Base-by-base conservation (phyloP, 2,113 vertebrate species). In the Bostrychus sinensis region DNA sequence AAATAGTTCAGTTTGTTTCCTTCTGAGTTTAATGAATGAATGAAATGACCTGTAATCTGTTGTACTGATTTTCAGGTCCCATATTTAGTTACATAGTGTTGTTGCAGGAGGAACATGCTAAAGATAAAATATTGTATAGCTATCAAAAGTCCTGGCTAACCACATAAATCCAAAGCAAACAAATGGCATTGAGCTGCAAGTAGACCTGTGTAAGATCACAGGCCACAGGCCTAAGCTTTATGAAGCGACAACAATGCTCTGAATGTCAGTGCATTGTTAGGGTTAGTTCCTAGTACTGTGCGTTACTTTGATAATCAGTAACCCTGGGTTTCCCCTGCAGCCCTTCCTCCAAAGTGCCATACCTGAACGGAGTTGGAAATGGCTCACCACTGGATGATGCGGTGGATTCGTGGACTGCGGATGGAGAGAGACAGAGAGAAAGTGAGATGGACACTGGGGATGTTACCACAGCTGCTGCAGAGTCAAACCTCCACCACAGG, bases 381-480 rank as follows among this genome's bases (percentile, higher is more conserved):
- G 71, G 62, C 1, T 70, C 69, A n/a, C 10, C 56, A 7, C 73
- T 75, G 69, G 83, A 83, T 1, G 86, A 88, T 28, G 14, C 13
- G 13, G 5, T 39, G 1, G 37, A 5, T 39, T 55, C 17, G 7
- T 45, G 64, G 50, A 23, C 46, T 14, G 45, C 32, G 26, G 78
- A 83, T 4, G 26, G 54, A 17, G 83, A 89, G 34, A 60, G 78
- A 36, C 61, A 58, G 45, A 78, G 41, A 28, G 80, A 88, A 86
- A 1, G 62, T 23, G 61, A 82, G 25, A 2, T 42, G 3, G 87
- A 86, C 2, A 30, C 7, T 9, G 45, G 26, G 2, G 70, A 90
- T 9, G 72, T 55, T 10, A 9, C 6, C 3, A 4, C 59, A 13
- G 28, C 60, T 57, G 23, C 57, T 83, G 81, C 86, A 86, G 88